phyloP scores from a whole-genome alignment of 2,113 vertebrate species.

The Upupa epops region DNA sequence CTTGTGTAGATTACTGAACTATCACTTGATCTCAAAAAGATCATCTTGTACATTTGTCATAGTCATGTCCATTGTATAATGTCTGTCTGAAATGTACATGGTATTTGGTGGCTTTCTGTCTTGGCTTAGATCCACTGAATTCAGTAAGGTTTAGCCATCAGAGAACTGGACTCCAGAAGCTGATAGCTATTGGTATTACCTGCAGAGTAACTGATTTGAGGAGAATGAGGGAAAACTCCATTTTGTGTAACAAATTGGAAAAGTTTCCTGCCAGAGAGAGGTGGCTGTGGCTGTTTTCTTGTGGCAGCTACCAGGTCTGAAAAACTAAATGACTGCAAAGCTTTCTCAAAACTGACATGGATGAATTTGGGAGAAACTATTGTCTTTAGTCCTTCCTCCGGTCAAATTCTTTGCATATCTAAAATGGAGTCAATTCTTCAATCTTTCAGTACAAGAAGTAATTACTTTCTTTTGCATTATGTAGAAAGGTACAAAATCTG shows the following conservation, averaged over 20 bases:
- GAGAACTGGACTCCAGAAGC: not conserved
- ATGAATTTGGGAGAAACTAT: not conserved
- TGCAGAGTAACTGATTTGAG: not conserved
- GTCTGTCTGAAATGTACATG: not conserved
- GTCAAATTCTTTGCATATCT: slow-evolving; percentile 18
- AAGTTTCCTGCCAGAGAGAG: not conserved
- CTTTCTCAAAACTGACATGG: not conserved
- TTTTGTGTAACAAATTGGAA: not conserved
- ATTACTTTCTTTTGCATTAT: slow-evolving; percentile 69
- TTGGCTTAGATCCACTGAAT: not conserved
- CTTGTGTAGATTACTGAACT: not conserved
- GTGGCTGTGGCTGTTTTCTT: not conserved
- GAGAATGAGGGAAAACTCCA: not conserved
- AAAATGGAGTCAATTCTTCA: not conserved
- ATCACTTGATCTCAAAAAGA: not conserved
- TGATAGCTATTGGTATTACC: not conserved
- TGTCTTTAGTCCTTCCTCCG: not conserved
- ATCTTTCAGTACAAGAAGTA: slow-evolving; percentile 51
- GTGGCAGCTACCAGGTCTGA: not conserved
- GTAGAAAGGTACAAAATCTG: slow-evolving; percentile 49
- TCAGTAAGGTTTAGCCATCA: not conserved
- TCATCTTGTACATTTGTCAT: not conserved
- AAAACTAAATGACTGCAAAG: not conserved
- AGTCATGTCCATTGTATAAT: not conserved
- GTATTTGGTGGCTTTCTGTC: not conserved